These are phyloP conservation scores for Globodera ellingtonae DNA, from an alignment of 1,140 invertebrate species.

Conservation along the genomic window DNA sequence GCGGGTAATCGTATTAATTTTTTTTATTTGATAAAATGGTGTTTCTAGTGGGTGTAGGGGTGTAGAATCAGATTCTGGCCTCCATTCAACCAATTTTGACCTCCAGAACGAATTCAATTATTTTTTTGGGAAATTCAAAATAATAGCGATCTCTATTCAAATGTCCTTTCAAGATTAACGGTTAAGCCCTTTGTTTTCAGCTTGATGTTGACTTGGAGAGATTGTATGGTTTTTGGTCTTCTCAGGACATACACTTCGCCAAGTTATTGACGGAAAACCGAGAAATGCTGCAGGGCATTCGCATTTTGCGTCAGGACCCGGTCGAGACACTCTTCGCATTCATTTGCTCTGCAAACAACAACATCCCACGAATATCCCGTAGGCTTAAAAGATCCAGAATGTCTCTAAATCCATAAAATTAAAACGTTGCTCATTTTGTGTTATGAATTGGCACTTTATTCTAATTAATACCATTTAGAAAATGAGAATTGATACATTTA, in stretches of 20 bases:
- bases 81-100: too few relatives aligned
- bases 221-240: slow-evolving; percentile 77
- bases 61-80: too few relatives aligned
- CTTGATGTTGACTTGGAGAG: slow-evolving; percentile 70
- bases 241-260: slow-evolving; percentile 74
- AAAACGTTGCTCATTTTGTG: background rate
- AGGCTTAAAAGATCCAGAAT: background rate
- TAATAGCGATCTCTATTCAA: slow-evolving; percentile 8
- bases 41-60: too few relatives aligned
- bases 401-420: background rate
- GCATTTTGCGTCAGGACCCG: slow-evolving; percentile 87
- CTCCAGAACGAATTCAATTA: background rate
- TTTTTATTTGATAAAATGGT: background rate
- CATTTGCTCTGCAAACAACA: slow-evolving; percentile 95
- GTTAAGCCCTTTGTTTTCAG: slow-evolving; percentile 31
- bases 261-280: slow-evolving; percentile 71
- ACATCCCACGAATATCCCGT: slow-evolving; percentile 72
- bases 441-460: background rate
- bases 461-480: background rate
- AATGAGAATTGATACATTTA: background rate
- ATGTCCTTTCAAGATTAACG: background rate
- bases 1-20: too few relatives aligned
- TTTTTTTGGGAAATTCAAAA: slow-evolving; percentile 1
- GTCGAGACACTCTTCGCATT: slow-evolving; percentile 92
- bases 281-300: slow-evolving; percentile 73